These are phyloP conservation scores for Protobothrops mucrosquamatus DNA, from an alignment of 2,113 vertebrate species.

Conservation along the genomic window DNA sequence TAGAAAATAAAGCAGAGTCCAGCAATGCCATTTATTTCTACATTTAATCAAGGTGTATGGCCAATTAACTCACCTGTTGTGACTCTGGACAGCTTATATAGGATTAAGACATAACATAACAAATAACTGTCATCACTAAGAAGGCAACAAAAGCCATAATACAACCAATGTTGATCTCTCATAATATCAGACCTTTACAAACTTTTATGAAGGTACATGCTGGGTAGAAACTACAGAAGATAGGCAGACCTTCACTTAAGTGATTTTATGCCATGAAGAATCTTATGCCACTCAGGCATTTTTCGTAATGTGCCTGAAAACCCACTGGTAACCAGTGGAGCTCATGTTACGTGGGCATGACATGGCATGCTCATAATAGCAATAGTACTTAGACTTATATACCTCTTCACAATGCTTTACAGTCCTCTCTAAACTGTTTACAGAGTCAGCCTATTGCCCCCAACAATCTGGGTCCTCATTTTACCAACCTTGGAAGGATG, in stretches of 20 bases:
- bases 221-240: not conserved
- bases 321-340: not conserved
- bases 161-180: not conserved
- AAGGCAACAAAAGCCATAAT: not conserved
- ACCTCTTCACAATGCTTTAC: not conserved
- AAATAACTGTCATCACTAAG: not conserved
- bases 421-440: not conserved
- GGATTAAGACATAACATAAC: not conserved
- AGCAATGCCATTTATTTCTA: not conserved
- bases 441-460: not conserved
- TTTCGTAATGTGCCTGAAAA: not conserved
- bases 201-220: not conserved
- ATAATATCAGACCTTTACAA: not conserved
- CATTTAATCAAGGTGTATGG: not conserved
- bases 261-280: not conserved
- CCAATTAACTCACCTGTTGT: not conserved
- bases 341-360: not conserved
- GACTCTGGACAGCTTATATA: not conserved
- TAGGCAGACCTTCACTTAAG: not conserved
- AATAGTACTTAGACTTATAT: not conserved
- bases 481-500: not conserved
- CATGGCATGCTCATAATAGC: not conserved
- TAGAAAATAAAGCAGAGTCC: not conserved
- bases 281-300: no score
- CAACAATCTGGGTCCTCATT: not conserved